Evolutionary conservation across 2,888 invertebrate species (phyloP), one percentile per base, ranked within the genome.

Genomic region (Siphonodentalium dalli): DNA sequence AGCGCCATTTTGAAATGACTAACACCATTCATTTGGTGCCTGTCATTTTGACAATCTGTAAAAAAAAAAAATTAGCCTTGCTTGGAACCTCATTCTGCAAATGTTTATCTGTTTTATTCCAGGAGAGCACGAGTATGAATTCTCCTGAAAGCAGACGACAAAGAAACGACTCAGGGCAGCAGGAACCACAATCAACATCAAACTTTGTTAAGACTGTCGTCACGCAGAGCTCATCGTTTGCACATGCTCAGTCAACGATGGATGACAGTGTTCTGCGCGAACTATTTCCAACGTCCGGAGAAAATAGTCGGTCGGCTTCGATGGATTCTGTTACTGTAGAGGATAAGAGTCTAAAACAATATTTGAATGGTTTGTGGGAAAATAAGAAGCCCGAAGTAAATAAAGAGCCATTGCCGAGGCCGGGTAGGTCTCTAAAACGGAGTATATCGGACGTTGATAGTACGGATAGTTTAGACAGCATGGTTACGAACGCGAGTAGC

Each of bases 71-170:
- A 15, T 33, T 34, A 34, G 7, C 34, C 6, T 34, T 34, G 3
- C 18, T 15, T 8, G 11, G 21, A 39, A 39, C 6, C 0, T 38
- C 9, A 46, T 38, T 13, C n/a, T 13, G n/a, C 13, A 20, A 20
- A 18, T 20, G 13, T 44, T 41, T 40, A 13, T 47, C 15, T 46
- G 5, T 24, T 43, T 37, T 27, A 26, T 39, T 40, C 8, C 61
- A 75, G 75, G 74, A 74, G 50, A 74, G 73, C 43, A 75, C 74
- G n/a, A 74, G 72, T 54, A 63, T 68, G 23, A 73, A 75, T 26
- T 59, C 61, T 15, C 71, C 73, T 27, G 49, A 62, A 20, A 44
- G 53, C 13, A 66, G 68, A 1, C 56, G 75, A 23, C 71, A 70
- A 15, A 61, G 74, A 9, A 72, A 75, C 50, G 71, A 69, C 43